Evolutionary conservation across 92 coral and sea anemone genomes (phyloP).

Genomic region (Blastomussa wellsi): DNA sequence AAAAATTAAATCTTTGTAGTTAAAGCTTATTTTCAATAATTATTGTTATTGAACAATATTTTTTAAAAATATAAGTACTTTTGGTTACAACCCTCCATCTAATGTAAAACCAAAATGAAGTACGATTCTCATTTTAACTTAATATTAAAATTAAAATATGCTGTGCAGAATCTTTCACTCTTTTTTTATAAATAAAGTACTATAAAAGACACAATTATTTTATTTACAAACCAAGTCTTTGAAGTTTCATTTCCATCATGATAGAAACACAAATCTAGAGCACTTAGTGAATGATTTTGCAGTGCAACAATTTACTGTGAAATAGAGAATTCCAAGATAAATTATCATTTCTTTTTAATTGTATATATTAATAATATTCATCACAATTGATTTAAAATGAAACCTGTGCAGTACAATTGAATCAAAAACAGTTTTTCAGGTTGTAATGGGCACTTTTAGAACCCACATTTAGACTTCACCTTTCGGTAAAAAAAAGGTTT

Average conservation of each 20-base stretch:
- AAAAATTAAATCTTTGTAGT: not conserved
- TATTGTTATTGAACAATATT: too few species aligned
- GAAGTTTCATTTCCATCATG: not conserved
- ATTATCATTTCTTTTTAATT: not conserved
- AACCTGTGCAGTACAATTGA: not conserved
- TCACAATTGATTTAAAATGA: not conserved
- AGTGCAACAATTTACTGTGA: not conserved
- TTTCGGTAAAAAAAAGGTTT: not conserved
- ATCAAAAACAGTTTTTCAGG: not conserved
- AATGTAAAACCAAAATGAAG: not conserved
- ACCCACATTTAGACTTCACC: not conserved
- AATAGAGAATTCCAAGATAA: not conserved
- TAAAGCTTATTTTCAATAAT: not conserved
- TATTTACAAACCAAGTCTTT: conserved; percentile 8
- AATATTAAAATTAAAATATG: conserved; percentile 5
- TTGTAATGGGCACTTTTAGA: not conserved
- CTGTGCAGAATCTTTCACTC: not conserved
- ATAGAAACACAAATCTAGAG: not conserved
- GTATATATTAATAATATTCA: conserved; percentile 14
- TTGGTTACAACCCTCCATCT: not conserved
- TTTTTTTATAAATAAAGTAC: conserved; percentile 16
- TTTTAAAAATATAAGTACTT: not conserved
- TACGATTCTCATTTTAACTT: not conserved
- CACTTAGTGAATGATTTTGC: not conserved
- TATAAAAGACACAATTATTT: not conserved